phyloP scores from a whole-genome alignment of 1,140 invertebrate species.

The Drosophila bocqueti region DNA sequence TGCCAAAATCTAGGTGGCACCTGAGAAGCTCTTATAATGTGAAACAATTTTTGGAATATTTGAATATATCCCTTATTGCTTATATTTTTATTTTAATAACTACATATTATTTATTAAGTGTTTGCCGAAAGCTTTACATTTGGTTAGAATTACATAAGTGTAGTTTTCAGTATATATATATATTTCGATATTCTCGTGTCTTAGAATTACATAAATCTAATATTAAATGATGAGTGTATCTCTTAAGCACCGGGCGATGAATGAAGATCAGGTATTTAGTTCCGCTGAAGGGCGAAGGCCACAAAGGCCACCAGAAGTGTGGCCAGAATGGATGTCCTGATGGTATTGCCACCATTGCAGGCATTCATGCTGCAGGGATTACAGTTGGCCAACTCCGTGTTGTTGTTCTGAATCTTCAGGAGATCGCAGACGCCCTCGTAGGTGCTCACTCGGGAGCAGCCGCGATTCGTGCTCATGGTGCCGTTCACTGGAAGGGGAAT shows the following conservation, averaged over 20 bases:
- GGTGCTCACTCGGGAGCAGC: constrained; percentile 68
- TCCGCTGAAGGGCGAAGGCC: constrained; percentile 55
- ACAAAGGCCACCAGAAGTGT: constrained; percentile 57
- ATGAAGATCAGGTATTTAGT: constrained; percentile 30
- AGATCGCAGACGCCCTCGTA: constrained; percentile 58
- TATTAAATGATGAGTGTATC: constrained; percentile 24
- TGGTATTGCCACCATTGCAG: constrained; percentile 62
- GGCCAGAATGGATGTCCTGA: constrained; percentile 45
- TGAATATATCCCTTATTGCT: background rate
- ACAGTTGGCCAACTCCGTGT: constrained; percentile 45
- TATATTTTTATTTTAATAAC: constrained; percentile 21
- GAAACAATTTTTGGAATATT: background rate
- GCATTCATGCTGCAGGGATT: constrained; percentile 69
- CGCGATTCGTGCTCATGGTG: constrained; percentile 50
- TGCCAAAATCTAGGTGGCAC: no score
- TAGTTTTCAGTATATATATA: constrained; percentile 21
- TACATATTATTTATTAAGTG: constrained; percentile 57
- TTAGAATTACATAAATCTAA: constrained; percentile 57
- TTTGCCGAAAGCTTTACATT: constrained; percentile 56
- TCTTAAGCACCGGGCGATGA: constrained; percentile 59
- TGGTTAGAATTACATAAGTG: constrained; percentile 49
- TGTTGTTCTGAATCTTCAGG: constrained; percentile 37
- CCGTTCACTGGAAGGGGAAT: constrained; percentile 43
- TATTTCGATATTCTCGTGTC: constrained; percentile 51
- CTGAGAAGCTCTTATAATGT: background rate